Evolutionary conservation across 2,888 invertebrate genomes (phyloP), one percentile per base, ranked within the genome.

Genomic region (Chalcosyrphus nemorum): DNA sequence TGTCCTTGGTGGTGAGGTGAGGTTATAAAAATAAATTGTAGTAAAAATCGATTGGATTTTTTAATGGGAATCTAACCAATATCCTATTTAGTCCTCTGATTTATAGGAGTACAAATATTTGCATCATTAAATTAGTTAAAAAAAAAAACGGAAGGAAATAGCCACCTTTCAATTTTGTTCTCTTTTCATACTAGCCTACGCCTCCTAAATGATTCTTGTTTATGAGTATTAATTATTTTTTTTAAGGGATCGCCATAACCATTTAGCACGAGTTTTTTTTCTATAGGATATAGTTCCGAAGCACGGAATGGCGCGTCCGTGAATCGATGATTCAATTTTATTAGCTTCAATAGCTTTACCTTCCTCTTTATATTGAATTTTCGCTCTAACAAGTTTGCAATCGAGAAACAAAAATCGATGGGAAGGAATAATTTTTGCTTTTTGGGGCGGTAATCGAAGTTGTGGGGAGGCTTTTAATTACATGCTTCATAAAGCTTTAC

Each of bases 71-170:
- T 21, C 27, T 50, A 7, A 2, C 6, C 50, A 52, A 52, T 4
- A 29, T 1, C 15, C 52, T 52, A 15, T 27, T 0, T 2, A 32
- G 35, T 2, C 11, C n/a, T 35, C 27, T 41, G 52, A 41, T 66
- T 59, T 41, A 24, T 38, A n/a, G 41, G 41, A 29, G 13, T 6
- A n/a, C 24, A 41, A 59, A 24, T 19, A 59, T 59, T 59, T 59
- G 41, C 59, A 59, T 13, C 41, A 24, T 24, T 59, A 59, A 59
- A 24, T 54, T 32, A 50, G 5, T 2, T n/a, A 27, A 50, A n/a
- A 21, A 21, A 47, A 47, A 47, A 47, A 11, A n/a, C 1, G 7
- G 11, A 52, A 6, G 9, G 1, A 45, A 45, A 45, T 45, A 9
- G 6, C 43, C 43, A 3, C 17, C 19, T 45, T 45, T 45, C 9